Conservation (phyloP, 2,888 invertebrate genomes). For the Drosophila lacicola region DNA sequence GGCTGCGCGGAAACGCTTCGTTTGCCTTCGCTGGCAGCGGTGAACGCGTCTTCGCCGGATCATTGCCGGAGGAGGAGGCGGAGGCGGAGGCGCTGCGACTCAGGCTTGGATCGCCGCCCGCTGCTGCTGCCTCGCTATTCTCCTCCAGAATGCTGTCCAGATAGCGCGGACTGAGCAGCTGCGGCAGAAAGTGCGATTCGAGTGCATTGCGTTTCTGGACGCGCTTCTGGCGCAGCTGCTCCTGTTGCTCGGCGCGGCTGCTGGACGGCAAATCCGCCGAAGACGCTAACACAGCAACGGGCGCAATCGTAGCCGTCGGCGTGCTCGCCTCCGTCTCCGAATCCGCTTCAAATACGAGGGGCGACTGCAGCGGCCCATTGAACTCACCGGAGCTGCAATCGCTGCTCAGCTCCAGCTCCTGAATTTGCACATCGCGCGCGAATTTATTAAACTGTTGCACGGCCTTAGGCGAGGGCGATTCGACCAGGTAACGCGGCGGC, state of each 20-base stretch:
- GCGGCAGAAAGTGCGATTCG: slow-evolving; percentile 87
- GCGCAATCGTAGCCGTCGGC: slow-evolving; percentile 14
- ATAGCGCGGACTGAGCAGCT: slow-evolving; percentile 88
- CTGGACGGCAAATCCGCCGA: slow-evolving; percentile 63
- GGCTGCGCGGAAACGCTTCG: slow-evolving; percentile 84
- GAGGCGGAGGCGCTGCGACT: slow-evolving; percentile 76
- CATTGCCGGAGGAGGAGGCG: slow-evolving; percentile 62
- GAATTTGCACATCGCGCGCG: slow-evolving; percentile 75
- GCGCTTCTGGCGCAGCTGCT: slow-evolving; percentile 85
- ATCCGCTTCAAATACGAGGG: slow-evolving; percentile 88
- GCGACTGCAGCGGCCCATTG: slow-evolving; percentile 68
- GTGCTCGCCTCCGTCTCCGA: slow-evolving; percentile 85
- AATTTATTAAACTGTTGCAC: slow-evolving; percentile 48
- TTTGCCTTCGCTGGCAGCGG: slow-evolving; percentile 85
- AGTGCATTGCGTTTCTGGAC: slow-evolving; percentile 86
- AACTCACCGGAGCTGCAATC: slow-evolving; percentile 83
- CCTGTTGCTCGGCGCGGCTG: slow-evolving; percentile 77
- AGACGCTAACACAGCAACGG: slow-evolving; percentile 23
- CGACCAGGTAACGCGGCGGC: slow-evolving; percentile 75
- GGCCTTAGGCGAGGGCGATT: slow-evolving; percentile 67
- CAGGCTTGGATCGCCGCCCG: slow-evolving; percentile 78
- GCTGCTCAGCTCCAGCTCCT: slow-evolving; percentile 83
- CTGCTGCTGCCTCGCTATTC: slow-evolving; percentile 87
- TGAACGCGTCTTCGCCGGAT: slow-evolving; percentile 69
- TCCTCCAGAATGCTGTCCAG: slow-evolving; percentile 93